phyloP scores from a whole-genome alignment of 30 jellyfish, hydroid and myxozoan genomes.

The Turritopsis dohrnii region DNA sequence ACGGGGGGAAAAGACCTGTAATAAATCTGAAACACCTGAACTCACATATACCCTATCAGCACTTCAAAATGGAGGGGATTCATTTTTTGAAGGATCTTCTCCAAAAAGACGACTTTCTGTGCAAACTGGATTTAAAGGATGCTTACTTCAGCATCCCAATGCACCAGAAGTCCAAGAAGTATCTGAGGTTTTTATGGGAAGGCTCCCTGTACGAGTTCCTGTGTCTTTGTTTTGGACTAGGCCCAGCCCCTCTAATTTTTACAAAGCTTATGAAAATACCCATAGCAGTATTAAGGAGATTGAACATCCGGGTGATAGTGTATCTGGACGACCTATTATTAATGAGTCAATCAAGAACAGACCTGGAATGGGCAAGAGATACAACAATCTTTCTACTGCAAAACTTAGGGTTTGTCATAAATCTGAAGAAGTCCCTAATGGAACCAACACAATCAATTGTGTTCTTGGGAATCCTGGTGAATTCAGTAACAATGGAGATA shows the following conservation, averaged over 20 bases:
- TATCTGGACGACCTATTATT: too few species aligned
- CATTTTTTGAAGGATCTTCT: slow-evolving; percentile 17
- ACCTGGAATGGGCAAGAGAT: too few species aligned
- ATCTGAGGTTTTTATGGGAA: slow-evolving; percentile 22
- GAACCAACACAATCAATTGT: slow-evolving; percentile 10
- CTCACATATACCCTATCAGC: slow-evolving; percentile 14
- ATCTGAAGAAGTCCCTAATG: too few species aligned
- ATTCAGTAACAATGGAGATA: background rate
- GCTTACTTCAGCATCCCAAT: slow-evolving; percentile 23
- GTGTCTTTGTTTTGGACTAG: slow-evolving; percentile 27
- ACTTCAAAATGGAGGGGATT: slow-evolving; percentile 21
- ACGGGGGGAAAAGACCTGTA: slow-evolving; percentile 27
- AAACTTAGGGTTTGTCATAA: too few species aligned
- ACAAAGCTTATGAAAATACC: slow-evolving; percentile 29
- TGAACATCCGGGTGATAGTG: slow-evolving; percentile 14
- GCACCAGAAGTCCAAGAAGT: background rate
- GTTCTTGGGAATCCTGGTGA: background rate
- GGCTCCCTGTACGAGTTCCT: slow-evolving; percentile 15
- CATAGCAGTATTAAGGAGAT: slow-evolving; percentile 29
- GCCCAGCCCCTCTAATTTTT: slow-evolving; percentile 17
- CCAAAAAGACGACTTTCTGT: slow-evolving; percentile 15
- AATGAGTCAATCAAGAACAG: too few species aligned
- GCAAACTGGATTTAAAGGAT: slow-evolving; percentile 21
- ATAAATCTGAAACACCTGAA: slow-evolving; percentile 6
- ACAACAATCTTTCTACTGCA: too few species aligned